Base-by-base conservation (phyloP, 2,888 invertebrate genomes). In the Ceraclea dissimilis region DNA sequence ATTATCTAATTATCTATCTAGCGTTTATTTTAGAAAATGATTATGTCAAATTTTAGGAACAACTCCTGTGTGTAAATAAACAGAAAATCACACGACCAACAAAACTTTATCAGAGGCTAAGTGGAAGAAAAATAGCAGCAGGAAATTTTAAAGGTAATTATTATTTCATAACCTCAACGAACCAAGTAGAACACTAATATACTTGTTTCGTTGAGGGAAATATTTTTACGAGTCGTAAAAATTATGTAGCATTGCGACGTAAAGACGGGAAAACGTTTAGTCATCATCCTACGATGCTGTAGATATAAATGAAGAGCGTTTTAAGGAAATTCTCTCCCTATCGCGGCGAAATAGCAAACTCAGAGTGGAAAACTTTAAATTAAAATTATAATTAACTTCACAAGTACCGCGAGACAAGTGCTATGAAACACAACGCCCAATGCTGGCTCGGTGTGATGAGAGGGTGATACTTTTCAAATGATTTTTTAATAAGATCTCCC, bases 381-480 rank as follows among this genome's bases (percentile, higher is more conserved):
- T 60, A 60, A 60, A 60, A 60, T 60, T 56, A 58, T 60, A 60
- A 60, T 60, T 60, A 60, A 60, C 60, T 59, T 59, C 26, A 51
- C 58, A 52, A 58, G 58, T 55, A 52, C 55, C 52, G 52, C 44
- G 13, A 18, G 48, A 51, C 54, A 53, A 46, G 57, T 52, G 57
- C 57, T 44, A 49, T 39, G 39, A 10, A 26, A 26, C 10, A 33
- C 31, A 20, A 22, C 19, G 51, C 34, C 56, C 34, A 51, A 46
- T 39, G 43, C 48, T 5, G 47, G 18, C 5, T 6, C 49, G n/a
- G 19, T 34, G 53, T 22, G 34, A 49, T 33, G 52, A 55, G 49
- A 55, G 51, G 52, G 46, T 46, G 34, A 55, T 52, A 52, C 55
- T 58, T 39, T 50, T 44, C 20, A 39, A 56, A 58, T 51, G 55